These are phyloP conservation scores for Pygmarrhopalites habei DNA, from an alignment of 1,140 invertebrate species.

Conservation along the genomic window DNA sequence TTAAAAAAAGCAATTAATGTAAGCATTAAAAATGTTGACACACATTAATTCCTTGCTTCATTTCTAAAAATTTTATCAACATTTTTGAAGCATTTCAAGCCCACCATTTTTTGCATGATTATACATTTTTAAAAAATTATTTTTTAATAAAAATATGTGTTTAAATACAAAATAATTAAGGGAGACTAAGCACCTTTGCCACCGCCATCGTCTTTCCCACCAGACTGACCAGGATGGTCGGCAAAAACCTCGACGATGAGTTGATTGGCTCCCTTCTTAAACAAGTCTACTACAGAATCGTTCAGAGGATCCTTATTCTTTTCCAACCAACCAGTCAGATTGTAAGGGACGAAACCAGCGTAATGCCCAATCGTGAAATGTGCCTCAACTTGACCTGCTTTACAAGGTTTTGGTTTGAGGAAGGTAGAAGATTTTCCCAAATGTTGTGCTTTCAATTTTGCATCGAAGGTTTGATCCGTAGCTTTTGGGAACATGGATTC, in stretches of 20 bases:
- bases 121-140: no score
- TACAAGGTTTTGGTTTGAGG: conserved; percentile 54
- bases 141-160: no score
- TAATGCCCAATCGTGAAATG: conserved; percentile 58
- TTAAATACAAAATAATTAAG: no score
- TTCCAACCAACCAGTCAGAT: conserved; percentile 96
- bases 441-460: conserved; percentile 58
- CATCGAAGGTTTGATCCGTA: conserved; percentile 57
- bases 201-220: no score
- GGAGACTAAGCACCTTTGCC: no score
- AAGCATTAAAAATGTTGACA: no score
- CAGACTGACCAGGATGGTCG: conserved; percentile 88
- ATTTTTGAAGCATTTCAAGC: no score
- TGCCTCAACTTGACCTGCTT: conserved; percentile 52
- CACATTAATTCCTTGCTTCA: no score
- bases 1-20: no score
- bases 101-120: no score
- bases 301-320: conserved; percentile 99
- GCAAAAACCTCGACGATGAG: conserved; percentile 83
- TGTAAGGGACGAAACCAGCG: conserved; percentile 71
- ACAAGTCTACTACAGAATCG: conserved; percentile 95
- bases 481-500: conserved; percentile 68
- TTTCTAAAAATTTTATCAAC: no score
- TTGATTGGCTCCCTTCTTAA: conserved; percentile 86
- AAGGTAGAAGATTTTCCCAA: conserved; percentile 57